Percentiles rank a stretch among this genome's conserved stretches.
These are phyloP conservation scores for Sitta europaea DNA, from an alignment of 2,113 vertebrate species.

Conservation along the genomic window DNA sequence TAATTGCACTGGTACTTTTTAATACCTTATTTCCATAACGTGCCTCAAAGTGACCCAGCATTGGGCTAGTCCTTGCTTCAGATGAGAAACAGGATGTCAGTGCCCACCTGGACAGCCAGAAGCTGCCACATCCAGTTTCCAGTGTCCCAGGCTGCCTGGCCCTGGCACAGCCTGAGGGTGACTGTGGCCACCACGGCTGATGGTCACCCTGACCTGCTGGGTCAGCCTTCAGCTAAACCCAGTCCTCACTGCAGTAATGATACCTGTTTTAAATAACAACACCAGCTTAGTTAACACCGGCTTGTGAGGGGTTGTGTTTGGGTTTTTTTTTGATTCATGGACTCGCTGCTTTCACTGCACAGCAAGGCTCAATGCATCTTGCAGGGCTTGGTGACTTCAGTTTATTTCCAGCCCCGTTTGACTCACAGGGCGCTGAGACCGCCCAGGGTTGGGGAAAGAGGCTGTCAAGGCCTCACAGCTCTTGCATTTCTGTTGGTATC, in stretches of 20 bases:
- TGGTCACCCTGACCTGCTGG: accelerated
- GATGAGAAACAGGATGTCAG: background rate
- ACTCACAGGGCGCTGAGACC: background rate
- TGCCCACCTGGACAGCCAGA: background rate
- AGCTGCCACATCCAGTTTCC: background rate
- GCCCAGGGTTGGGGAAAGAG: background rate
- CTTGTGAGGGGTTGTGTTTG: background rate
- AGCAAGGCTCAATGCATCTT: constrained; percentile 70
- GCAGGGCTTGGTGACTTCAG: background rate
- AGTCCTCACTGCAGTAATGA: constrained; percentile 20
- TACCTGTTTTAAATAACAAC: constrained; percentile 70
- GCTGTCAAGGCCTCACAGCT: background rate
- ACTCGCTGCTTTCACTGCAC: background rate
- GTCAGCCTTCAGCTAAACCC: background rate
- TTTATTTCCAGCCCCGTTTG: background rate
- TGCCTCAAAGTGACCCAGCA: background rate
- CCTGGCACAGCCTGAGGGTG: background rate
- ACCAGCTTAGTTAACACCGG: background rate
- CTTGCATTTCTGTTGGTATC: background rate
- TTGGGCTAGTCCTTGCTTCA: background rate
- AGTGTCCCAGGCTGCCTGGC: background rate
- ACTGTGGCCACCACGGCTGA: background rate
- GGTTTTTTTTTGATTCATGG: background rate
- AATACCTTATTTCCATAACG: background rate
- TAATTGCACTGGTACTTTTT: background rate